A percentile compares a stretch with the other conserved stretches of the same genome.
Evolutionary conservation across 2,113 vertebrate genomes (phyloP).

Genomic region (Trachemys scripta): DNA sequence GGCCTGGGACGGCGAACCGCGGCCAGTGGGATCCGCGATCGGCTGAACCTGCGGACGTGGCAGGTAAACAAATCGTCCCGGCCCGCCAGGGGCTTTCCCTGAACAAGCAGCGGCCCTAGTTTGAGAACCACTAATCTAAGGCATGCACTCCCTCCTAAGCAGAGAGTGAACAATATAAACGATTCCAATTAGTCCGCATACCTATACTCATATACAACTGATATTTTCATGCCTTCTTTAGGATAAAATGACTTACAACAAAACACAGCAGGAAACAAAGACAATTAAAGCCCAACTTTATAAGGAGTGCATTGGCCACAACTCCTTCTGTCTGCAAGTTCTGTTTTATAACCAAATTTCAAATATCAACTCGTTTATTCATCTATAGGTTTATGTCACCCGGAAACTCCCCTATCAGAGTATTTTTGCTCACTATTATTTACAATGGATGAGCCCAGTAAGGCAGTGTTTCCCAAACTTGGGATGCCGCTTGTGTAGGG

Average conservation of each 20-base stretch:
- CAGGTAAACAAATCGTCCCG: too few species aligned
- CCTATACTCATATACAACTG: not conserved
- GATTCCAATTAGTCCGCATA: slow-evolving; percentile 15
- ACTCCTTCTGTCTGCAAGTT: slow-evolving; percentile 57
- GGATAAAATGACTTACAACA: not conserved
- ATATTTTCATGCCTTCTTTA: slow-evolving; percentile 59
- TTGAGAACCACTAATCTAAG: not conserved
- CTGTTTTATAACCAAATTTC: slow-evolving; percentile 48
- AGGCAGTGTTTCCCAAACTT: not conserved
- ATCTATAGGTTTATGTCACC: slow-evolving; percentile 56
- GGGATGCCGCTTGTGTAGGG: too few species aligned
- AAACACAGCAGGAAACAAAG: slow-evolving; percentile 59
- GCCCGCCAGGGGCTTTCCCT: too few species aligned
- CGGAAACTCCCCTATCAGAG: slow-evolving; percentile 41
- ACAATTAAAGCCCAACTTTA: slow-evolving; percentile 54
- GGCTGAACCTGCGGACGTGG: too few species aligned
- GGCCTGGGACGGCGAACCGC: too few species aligned
- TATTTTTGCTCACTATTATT: slow-evolving; percentile 40
- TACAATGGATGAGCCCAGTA: slow-evolving; percentile 12
- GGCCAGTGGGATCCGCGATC: too few species aligned
- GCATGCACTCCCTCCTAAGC: not conserved
- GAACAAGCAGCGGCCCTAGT: too few species aligned
- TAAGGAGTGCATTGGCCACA: slow-evolving; percentile 51
- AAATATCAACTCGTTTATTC: slow-evolving; percentile 51
- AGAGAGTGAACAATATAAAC: not conserved